Evolutionary conservation across 2,888 invertebrate genomes (phyloP).

Genomic region (Bellardia pandia): DNA sequence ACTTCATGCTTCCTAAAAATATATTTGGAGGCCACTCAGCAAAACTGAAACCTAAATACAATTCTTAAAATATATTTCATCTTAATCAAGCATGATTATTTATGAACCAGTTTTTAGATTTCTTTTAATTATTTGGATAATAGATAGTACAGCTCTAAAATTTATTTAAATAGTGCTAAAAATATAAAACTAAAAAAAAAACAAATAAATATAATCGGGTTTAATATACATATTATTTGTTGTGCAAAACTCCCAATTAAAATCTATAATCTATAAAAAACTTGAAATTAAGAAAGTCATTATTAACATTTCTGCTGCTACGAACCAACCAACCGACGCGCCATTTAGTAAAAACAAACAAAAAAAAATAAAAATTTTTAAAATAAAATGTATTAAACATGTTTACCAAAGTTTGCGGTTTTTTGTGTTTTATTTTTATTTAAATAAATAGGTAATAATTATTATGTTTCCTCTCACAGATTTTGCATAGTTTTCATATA

Average conservation of each 20-base stretch:
- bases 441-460: neutral
- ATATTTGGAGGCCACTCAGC: conserved; percentile 16
- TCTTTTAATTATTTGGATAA: conserved; percentile 5
- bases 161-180: conserved; percentile 1
- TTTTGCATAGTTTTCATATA: neutral
- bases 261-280: conserved; percentile 19
- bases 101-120: conserved; percentile 34
- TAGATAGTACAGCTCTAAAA: neutral
- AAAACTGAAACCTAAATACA: neutral
- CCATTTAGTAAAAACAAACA: neutral
- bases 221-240: conserved; percentile 1
- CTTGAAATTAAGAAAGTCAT: conserved; percentile 42
- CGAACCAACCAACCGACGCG: too few relatives aligned
- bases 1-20: conserved; percentile 1
- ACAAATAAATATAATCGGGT: neutral
- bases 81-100: neutral
- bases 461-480: neutral
- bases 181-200: neutral
- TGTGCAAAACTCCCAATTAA: neutral
- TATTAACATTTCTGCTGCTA: neutral
- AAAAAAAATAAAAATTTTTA: neutral
- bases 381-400: conserved; percentile 33
- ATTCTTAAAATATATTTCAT: conserved; percentile 3
- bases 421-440: conserved; percentile 2
- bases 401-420: conserved; percentile 49